Percentiles rank a stretch among this genome's conserved stretches.
Evolutionary conservation across 2,113 vertebrate genomes (phyloP).

Genomic region (Chloropsis cyanopogon): DNA sequence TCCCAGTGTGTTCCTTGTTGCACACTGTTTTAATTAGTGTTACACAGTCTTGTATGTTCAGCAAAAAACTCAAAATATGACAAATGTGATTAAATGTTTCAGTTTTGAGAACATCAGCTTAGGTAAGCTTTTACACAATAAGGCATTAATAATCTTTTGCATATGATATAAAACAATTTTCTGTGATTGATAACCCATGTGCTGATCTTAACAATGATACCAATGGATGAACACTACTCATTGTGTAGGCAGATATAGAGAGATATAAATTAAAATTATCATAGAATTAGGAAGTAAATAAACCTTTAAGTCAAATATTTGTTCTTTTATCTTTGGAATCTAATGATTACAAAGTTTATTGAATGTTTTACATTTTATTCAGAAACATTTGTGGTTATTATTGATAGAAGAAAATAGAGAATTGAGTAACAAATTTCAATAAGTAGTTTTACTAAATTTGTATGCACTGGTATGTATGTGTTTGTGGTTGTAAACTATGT

Average conservation of each 20-base stretch:
- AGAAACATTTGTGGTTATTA: background rate
- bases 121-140: constrained; percentile 81
- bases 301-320: constrained; percentile 55
- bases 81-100: constrained; percentile 89
- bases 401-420: constrained; percentile 8
- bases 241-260: constrained; percentile 57
- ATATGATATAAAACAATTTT: constrained; percentile 69
- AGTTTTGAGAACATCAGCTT: constrained; percentile 84
- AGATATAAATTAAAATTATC: constrained; percentile 61
- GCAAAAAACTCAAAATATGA: constrained; percentile 81
- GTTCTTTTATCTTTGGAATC: constrained; percentile 10
- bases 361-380: constrained; percentile 37
- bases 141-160: constrained; percentile 76
- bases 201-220: constrained; percentile 67
- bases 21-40: constrained; percentile 88
- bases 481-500: background rate
- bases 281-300: constrained; percentile 52
- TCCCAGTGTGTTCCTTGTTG: constrained; percentile 71
- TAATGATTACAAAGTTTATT: constrained; percentile 30
- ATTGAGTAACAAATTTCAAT: background rate
- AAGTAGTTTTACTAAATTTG: background rate
- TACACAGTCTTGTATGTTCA: constrained; percentile 84
- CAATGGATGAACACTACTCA: constrained; percentile 63
- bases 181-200: constrained; percentile 74
- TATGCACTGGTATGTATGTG: background rate